Base-by-base conservation (phyloP, 1,140 invertebrate genomes). In the Andricus grossulariae region DNA sequence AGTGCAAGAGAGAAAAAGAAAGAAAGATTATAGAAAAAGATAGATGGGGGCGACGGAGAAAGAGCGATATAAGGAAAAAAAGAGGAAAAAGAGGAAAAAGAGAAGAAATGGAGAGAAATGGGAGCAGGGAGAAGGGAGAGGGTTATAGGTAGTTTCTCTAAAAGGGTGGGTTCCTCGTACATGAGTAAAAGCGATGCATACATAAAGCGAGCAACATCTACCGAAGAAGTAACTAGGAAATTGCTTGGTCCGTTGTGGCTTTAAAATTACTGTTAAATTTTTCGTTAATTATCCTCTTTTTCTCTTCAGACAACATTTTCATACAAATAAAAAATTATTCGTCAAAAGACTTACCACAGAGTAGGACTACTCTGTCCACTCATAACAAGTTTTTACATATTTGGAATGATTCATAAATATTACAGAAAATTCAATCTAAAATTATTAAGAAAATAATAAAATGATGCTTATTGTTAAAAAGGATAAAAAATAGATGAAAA, bases 201-300 rank as follows among this genome's bases (percentile, higher is more conserved):
- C 86, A 86, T 85, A 87, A 88, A 88, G 82, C 87, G 87, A 87
- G 83, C 86, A 88, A 75, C 84, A 73, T 86, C 77, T 81, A 78
- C 57, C 21, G 52, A 70, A 60, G 21, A 32, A 15, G 39, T 21
- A 76, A 72, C 80, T 70, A 78, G 81, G 77, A 82, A 87, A 87
- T 88, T 87, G 84, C 82, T 79, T 77, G 76, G 81, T 83, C 79
- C 82, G 52, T 77, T 71, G 49, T 74, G 21, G 73, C 76, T 78
- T 72, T 76, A 83, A 85, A 85, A 86, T 86, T 88, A 87, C 82
- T 81, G 83, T 76, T 87, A 84, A 89, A 88, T 88, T 89, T 88
- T 87, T 88, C 83, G 78, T 84, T 85, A 75, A 86, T 85, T 74
- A 70, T 66, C 74, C 32, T 66, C 72, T 15, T 21, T 66, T 66